Base-by-base conservation (phyloP, 2,113 vertebrate species). In the Conger conger region DNA sequence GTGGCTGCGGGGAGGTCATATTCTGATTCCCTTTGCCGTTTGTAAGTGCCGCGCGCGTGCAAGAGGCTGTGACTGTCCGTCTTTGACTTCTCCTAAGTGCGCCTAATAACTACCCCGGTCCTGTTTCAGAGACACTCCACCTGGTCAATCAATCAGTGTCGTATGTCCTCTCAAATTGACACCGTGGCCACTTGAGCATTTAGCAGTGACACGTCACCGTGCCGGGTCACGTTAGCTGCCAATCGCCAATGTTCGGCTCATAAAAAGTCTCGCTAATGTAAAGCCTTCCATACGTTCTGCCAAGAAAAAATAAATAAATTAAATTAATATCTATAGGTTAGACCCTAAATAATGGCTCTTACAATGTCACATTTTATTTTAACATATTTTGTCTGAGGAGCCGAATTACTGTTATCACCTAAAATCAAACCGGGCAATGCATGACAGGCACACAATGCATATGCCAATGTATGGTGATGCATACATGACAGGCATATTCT, bases 171-270 rank as follows among this genome's bases (percentile, higher is more conserved):
- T 73, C 68, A 73, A 5, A 13, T 5, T 73, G 68, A 33, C 68
- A 73, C 68, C 68, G 33, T 73, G 68, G n/a, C 68, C 68, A 73
- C 27, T 73, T 33, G 68, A 73, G 27, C 68, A 73, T 73, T 73
- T 33, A 73, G n/a, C 68, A 33, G 68, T 73, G 68, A 30, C 11
- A 33, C 68, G 33, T 73, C 0, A 13, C n/a, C n/a, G 60, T 50
- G 15, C 45, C 45, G 15, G 45, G 1, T 7, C 45, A 50, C 11
- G 45, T 15, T 42, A 42, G 40, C 40, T 42, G 40, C 4, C 40
- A 42, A 42, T 42, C 9, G 45, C 11, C 68, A 33, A 73, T 13
- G 30, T n/a, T 73, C 15, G 23, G 68, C 68, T 8, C 30, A 11
- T 73, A n/a, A 23, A 73, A 68, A 2, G 20, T 68, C 20, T n/a